Evolutionary conservation across 2,888 invertebrate species (phyloP).

Genomic region (Spilosoma lubricipeda): DNA sequence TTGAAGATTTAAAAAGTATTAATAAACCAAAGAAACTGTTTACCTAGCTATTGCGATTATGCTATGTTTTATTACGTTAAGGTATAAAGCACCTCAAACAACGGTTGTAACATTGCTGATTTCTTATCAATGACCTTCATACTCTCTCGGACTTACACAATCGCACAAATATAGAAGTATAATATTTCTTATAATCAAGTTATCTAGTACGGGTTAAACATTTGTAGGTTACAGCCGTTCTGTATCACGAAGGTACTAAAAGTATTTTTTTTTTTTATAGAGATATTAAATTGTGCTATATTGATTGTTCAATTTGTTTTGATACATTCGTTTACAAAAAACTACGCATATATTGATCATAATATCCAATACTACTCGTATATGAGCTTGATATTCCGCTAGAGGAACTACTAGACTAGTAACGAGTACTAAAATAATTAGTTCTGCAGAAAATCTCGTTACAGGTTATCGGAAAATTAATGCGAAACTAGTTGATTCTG

Average conservation of each 20-base stretch:
- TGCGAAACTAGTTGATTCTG: conserved; percentile 1
- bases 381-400: background rate
- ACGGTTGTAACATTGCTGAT: conserved; percentile 72
- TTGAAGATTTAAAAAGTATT: conserved; percentile 38
- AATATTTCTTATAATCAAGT: conserved; percentile 49
- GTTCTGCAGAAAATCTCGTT: conserved; percentile 12
- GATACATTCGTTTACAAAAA: background rate
- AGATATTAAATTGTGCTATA: background rate
- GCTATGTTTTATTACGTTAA: conserved; percentile 61
- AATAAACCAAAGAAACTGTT: conserved; percentile 37
- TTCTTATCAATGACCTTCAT: conserved; percentile 84
- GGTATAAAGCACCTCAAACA: conserved; percentile 63
- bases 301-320: background rate
- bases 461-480: conserved; percentile 6
- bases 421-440: background rate
- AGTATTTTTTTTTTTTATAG: background rate
- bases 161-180: conserved; percentile 60
- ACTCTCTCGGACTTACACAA: conserved; percentile 71
- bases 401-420: background rate
- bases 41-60: conserved; percentile 38
- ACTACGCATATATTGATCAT: background rate
- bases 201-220: conserved; percentile 35
- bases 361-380: background rate
- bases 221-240: conserved; percentile 16
- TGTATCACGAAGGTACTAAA: conserved; percentile 3